Evolutionary conservation across 2,888 invertebrate genomes (phyloP).

Genomic region (Liopterus haemorrhoidalis): DNA sequence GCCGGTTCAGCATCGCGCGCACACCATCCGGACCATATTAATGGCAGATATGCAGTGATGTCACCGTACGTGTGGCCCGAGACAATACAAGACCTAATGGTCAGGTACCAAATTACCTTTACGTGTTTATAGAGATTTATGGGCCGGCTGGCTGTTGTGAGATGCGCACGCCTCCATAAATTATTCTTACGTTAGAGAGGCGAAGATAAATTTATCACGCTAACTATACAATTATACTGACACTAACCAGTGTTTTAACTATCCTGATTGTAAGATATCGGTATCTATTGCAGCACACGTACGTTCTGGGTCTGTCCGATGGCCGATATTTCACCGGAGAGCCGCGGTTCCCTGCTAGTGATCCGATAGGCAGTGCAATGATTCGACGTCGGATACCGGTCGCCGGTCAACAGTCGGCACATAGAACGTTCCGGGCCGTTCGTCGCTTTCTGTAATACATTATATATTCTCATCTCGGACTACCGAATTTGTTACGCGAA

Average conservation of each 20-base stretch:
- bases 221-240: conserved; percentile 18
- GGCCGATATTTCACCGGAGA: no score
- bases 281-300: no score
- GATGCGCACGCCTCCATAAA: conserved; percentile 12
- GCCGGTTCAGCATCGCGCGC: conserved; percentile 1
- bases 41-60: not conserved
- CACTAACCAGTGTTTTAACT: conserved; percentile 18
- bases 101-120: conserved; percentile 12
- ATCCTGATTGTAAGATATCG: conserved; percentile 11
- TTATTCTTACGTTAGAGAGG: conserved; percentile 16
- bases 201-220: conserved; percentile 18
- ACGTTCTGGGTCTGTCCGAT: no score
- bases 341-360: no score
- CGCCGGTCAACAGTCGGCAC: no score
- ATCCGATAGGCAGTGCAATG: no score
- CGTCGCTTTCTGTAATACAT: no score
- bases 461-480: no score
- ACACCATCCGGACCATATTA: not conserved
- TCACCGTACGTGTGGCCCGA: no score
- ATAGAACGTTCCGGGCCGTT: no score
- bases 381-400: no score
- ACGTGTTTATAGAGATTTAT: conserved; percentile 21
- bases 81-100: not conserved
- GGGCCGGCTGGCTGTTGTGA: not conserved
- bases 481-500: no score